Conservation (phyloP, 2,797 vertebrate genomes). For the Bovichtus diacanthus region DNA sequence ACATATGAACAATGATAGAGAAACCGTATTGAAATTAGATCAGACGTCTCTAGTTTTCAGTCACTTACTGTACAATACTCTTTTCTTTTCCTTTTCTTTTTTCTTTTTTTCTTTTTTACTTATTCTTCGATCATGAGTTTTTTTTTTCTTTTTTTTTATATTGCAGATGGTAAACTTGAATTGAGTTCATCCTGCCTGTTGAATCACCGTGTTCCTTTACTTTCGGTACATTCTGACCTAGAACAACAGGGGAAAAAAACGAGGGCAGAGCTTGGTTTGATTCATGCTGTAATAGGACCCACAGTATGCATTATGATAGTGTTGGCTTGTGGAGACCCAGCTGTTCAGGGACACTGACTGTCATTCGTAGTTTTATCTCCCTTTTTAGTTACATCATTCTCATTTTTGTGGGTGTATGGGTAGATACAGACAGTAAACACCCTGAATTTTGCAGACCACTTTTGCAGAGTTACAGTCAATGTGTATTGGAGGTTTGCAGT, state of each 20-base stretch:
- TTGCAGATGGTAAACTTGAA: slow-evolving; percentile 20
- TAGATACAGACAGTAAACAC: slow-evolving; percentile 13
- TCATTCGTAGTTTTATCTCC: slow-evolving; percentile 19
- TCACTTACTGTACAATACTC: not conserved
- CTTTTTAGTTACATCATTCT: slow-evolving; percentile 6
- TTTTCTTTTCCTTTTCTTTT: slow-evolving; percentile 5
- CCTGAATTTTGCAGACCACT: not conserved
- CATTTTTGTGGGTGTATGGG: slow-evolving; percentile 14
- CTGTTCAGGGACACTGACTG: slow-evolving; percentile 21
- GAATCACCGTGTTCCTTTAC: slow-evolving; percentile 26
- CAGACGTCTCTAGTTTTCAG: not conserved
- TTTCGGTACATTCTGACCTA: slow-evolving; percentile 49
- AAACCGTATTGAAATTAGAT: not conserved
- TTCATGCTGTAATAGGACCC: slow-evolving; percentile 23
- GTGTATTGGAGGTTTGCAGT: slow-evolving; percentile 9
- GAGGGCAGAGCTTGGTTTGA: slow-evolving; percentile 5
- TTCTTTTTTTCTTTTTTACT: too few species aligned
- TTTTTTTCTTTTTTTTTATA: slow-evolving; percentile 4
- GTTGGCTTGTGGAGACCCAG: slow-evolving; percentile 2
- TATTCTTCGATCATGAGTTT: slow-evolving; percentile 11
- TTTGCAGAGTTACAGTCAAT: not conserved
- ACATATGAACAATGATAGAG: not conserved
- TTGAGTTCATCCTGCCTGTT: slow-evolving; percentile 16
- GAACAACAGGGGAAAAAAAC: slow-evolving; percentile 10
- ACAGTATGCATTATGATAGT: slow-evolving; percentile 12